Conservation (phyloP, 2,113 vertebrate genomes). For the Ctenodactylus gundi region DNA sequence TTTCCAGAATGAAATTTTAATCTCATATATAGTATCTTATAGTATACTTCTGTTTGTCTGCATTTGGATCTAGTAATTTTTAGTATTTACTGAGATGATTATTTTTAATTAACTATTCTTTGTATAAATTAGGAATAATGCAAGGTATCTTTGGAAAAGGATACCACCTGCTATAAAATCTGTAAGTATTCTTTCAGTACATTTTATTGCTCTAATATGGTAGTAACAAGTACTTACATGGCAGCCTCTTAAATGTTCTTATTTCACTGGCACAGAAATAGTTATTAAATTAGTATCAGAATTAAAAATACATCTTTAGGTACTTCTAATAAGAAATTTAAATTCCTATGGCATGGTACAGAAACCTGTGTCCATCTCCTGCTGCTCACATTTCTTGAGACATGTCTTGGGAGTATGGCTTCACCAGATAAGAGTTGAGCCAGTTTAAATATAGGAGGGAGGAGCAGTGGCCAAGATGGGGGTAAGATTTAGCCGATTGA, state of each 20-base stretch:
- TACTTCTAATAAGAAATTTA: background rate
- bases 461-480: no score
- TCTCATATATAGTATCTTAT: background rate
- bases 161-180: slow-evolving; percentile 94
- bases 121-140: slow-evolving; percentile 91
- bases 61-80: background rate
- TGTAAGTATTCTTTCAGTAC: slow-evolving; percentile 83
- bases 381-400: background rate
- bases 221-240: no score
- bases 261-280: background rate
- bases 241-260: background rate
- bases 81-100: background rate
- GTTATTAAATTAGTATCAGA: background rate
- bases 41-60: background rate
- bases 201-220: background rate
- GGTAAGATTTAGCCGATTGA: background rate
- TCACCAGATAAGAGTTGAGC: no score
- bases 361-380: background rate
- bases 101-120: background rate
- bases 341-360: background rate
- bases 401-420: rapidly evolving
- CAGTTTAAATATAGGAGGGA: background rate
- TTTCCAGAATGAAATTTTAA: background rate
- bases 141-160: slow-evolving; percentile 97
- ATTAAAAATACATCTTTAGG: background rate